Evolutionary conservation across 2,888 invertebrate genomes (phyloP).

Genomic region (Trachelus troglodyta): DNA sequence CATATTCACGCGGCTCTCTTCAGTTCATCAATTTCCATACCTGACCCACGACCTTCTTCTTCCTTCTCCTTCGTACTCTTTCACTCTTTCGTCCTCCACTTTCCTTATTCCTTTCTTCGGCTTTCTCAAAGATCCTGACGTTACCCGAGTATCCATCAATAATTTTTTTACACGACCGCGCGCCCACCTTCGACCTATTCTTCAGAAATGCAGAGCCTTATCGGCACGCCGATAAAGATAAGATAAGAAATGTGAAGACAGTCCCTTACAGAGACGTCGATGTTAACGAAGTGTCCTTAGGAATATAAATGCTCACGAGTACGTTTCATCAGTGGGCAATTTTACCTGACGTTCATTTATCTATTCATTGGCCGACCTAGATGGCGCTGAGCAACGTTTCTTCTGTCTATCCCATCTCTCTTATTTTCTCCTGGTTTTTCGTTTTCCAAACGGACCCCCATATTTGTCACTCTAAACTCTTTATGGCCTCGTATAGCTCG

Average conservation of each 20-base stretch:
- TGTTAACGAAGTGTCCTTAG: too few species aligned
- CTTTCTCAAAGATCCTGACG: slow-evolving; percentile 30
- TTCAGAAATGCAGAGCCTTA: not conserved
- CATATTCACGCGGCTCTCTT: slow-evolving; percentile 29
- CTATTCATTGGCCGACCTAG: not conserved
- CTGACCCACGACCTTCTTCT: slow-evolving; percentile 32
- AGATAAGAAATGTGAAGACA: not conserved
- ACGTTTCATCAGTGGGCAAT: not conserved
- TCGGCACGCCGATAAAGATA: not conserved
- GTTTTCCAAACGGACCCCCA: not conserved
- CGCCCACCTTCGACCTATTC: not conserved
- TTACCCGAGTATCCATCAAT: slow-evolving; percentile 15
- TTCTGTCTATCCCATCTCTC: not conserved
- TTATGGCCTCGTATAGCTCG: slow-evolving; percentile 1
- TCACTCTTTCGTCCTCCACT: not conserved
- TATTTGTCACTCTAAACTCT: slow-evolving; percentile 20
- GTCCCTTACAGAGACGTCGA: not conserved
- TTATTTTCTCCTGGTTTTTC: not conserved
- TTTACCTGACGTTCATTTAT: not conserved
- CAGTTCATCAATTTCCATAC: slow-evolving; percentile 39
- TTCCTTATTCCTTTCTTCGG: not conserved
- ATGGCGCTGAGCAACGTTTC: not conserved
- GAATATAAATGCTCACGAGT: not conserved
- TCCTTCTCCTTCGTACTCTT: slow-evolving; percentile 19
- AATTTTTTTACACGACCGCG: not conserved